phyloP scores from a whole-genome alignment of 2,888 invertebrate species.

The Charanyca ferruginea region DNA sequence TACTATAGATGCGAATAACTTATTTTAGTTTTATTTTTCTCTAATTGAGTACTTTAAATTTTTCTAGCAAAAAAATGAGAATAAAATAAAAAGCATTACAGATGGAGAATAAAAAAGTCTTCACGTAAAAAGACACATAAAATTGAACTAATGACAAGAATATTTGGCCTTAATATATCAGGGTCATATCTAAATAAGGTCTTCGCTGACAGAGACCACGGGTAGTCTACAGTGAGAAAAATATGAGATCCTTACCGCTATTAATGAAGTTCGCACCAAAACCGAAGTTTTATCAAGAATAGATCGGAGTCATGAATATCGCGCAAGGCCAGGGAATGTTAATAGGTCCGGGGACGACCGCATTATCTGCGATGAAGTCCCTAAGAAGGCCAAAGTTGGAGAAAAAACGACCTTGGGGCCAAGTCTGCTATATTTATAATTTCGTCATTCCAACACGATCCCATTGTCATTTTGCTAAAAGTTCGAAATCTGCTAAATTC shows the following conservation, averaged over 20 bases:
- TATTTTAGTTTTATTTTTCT: no score
- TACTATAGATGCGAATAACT: no score
- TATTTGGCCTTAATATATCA: slow-evolving; percentile 17
- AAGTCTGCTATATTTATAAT: no score
- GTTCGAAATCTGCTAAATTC: no score
- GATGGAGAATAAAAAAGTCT: neutral
- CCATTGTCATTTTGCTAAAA: no score
- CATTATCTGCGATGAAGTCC: slow-evolving; percentile 54
- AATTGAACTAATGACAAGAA: neutral
- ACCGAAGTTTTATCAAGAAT: slow-evolving; percentile 60
- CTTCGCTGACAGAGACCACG: slow-evolving; percentile 11
- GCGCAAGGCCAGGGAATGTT: slow-evolving; percentile 62
- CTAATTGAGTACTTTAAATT: no score
- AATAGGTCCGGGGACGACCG: slow-evolving; percentile 61
- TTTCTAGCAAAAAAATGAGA: neutral
- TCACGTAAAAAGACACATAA: neutral
- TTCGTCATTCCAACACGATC: no score
- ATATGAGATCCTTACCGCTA: slow-evolving; percentile 47
- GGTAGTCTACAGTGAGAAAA: slow-evolving; percentile 31
- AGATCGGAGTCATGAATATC: slow-evolving; percentile 58
- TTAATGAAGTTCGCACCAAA: slow-evolving; percentile 60
- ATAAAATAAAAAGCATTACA: neutral
- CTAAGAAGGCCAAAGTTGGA: slow-evolving; percentile 12
- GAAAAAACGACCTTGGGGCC: slow-evolving; percentile 31
- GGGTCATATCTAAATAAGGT: slow-evolving; percentile 17